These are phyloP conservation scores for Wiebesia pumilae DNA, from an alignment of 1,140 invertebrate species.

Conservation along the genomic window DNA sequence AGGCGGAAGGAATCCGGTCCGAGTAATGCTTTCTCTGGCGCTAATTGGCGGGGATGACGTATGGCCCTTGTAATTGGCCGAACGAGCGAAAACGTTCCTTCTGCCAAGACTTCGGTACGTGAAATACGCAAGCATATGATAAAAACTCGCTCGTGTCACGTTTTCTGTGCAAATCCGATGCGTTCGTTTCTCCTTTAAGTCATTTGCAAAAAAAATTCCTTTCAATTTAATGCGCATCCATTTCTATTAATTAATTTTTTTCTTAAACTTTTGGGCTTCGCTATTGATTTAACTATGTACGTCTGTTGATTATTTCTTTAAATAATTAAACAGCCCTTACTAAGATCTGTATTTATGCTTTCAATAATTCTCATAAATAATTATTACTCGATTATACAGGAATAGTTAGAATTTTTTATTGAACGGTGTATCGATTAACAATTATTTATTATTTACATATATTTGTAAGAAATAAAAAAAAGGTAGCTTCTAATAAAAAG, in stretches of 20 bases:
- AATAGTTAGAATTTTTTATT: no score
- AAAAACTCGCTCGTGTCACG: background rate
- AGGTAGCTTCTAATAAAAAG: no score
- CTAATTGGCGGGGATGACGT: conserved; percentile 71
- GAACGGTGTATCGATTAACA: no score
- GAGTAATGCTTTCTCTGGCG: conserved; percentile 53
- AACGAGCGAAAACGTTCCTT: conserved; percentile 57
- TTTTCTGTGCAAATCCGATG: background rate
- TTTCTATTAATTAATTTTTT: background rate
- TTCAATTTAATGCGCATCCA: background rate
- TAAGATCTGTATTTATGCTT: background rate
- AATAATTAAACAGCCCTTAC: no score
- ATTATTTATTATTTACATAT: no score
- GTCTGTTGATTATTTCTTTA: no score
- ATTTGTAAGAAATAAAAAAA: no score
- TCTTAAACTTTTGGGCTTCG: background rate
- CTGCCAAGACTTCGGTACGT: background rate
- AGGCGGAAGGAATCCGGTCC: conserved; percentile 49
- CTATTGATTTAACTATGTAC: background rate
- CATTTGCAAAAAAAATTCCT: background rate
- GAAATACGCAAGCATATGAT: background rate
- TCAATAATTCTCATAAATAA: background rate
- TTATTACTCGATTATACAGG: background rate
- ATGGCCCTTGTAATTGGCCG: conserved; percentile 68
- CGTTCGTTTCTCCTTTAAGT: background rate